Percentiles rank a stretch among this genome's conserved stretches.
These are phyloP conservation scores for Phyllotreta cruciferae DNA, from an alignment of 2,888 invertebrate genomes.

Conservation along the genomic window DNA sequence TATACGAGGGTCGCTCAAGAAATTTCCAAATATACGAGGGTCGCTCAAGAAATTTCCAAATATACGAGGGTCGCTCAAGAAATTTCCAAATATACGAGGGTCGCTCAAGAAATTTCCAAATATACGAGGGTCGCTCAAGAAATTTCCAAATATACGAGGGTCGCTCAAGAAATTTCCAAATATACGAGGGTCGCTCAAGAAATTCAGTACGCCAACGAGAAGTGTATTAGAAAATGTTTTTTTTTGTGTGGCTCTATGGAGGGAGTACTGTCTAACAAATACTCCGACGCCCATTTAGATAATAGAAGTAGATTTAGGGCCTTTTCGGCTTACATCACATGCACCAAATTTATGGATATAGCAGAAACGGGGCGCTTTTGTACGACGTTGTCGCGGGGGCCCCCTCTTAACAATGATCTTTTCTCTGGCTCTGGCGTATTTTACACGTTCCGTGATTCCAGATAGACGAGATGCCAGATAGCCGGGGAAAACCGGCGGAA, in stretches of 20 bases:
- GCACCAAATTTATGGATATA: conserved; percentile 57
- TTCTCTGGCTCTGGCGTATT: conserved; percentile 29
- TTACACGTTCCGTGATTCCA: conserved; percentile 33
- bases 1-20: conserved; percentile 13
- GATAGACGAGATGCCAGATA: conserved; percentile 22
- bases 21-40: conserved; percentile 17
- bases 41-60: no score
- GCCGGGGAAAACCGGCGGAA: not conserved
- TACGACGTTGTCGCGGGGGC: conserved; percentile 27
- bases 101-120: no score
- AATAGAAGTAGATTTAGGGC: conserved; percentile 59
- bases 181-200: conserved; percentile 13
- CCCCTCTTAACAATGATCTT: conserved; percentile 36
- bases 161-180: no score
- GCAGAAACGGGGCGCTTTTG: conserved; percentile 47
- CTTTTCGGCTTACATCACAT: conserved; percentile 58
- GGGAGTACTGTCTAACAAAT: conserved; percentile 53
- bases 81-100: conserved; percentile 17
- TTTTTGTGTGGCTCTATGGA: not conserved
- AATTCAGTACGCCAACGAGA: conserved; percentile 12
- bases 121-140: conserved; percentile 13
- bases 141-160: conserved; percentile 17
- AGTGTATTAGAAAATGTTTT: conserved; percentile 11
- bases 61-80: conserved; percentile 13
- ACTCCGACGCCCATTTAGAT: conserved; percentile 59